A percentile compares a stretch with the other conserved stretches of the same genome.
Evolutionary conservation across 2,797 vertebrate species (phyloP).

Genomic region (Botia almorhae): DNA sequence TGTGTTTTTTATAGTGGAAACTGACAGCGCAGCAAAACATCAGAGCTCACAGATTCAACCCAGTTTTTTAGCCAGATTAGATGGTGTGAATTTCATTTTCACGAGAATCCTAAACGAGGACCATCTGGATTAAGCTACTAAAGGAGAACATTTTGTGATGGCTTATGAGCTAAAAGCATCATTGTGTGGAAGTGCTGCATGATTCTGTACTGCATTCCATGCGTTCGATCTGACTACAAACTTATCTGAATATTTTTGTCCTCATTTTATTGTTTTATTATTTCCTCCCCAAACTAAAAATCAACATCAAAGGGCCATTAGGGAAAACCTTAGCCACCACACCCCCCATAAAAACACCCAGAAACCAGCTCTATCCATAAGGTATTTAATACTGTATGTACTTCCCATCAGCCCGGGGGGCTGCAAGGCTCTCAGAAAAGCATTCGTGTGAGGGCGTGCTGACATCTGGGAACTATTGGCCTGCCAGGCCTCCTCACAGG

Average conservation of each 20-base stretch:
- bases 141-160: conserved; percentile 6
- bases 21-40: conserved; percentile 28
- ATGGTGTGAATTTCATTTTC: conserved; percentile 57
- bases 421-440: not conserved
- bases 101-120: conserved; percentile 52
- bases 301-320: conserved; percentile 7
- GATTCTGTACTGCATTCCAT: not conserved
- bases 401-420: conserved; percentile 34
- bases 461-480: conserved; percentile 58
- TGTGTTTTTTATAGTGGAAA: conserved; percentile 16
- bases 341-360: conserved; percentile 45
- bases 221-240: not conserved
- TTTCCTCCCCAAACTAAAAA: not conserved
- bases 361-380: conserved; percentile 37
- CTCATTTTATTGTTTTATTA: not conserved
- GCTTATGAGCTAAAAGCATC: not conserved
- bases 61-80: conserved; percentile 39
- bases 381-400: conserved; percentile 44
- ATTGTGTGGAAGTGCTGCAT: not conserved
- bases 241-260: not conserved
- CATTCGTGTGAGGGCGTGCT: conserved; percentile 12
- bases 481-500: conserved; percentile 17
- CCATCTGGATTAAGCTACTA: conserved; percentile 54
- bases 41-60: conserved; percentile 13
- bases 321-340: not conserved